Percentiles rank a stretch among this genome's conserved stretches.
These are phyloP conservation scores for Drosophila planitibia DNA, from an alignment of 2,888 invertebrate species.

Conservation along the genomic window DNA sequence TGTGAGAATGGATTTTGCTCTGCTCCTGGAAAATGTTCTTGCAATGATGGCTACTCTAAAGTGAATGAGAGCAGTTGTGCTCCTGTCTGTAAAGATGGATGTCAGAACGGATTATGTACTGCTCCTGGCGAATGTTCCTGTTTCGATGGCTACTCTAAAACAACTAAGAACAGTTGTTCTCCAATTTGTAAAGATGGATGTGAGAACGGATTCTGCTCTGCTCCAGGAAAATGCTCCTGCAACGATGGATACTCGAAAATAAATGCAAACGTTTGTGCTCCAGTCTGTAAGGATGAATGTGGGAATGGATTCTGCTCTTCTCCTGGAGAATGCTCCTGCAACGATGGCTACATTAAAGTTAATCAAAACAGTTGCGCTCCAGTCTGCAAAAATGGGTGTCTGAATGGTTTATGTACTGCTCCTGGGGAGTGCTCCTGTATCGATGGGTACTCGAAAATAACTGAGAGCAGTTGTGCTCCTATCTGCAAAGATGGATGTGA, in stretches of 20 bases:
- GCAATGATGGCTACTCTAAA: slow-evolving; percentile 22
- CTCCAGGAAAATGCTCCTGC: slow-evolving; percentile 90
- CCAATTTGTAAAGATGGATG: slow-evolving; percentile 28
- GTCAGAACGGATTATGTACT: slow-evolving; percentile 39
- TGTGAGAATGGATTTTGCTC: slow-evolving; percentile 38
- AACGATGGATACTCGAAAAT: slow-evolving; percentile 87
- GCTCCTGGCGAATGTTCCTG: slow-evolving; percentile 30
- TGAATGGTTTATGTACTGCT: not conserved
- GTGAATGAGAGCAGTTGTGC: slow-evolving; percentile 5
- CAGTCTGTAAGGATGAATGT: slow-evolving; percentile 64
- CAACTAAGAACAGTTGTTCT: slow-evolving; percentile 7
- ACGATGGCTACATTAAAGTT: slow-evolving; percentile 40
- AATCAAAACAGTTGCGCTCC: not conserved
- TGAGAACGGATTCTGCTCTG: slow-evolving; percentile 87
- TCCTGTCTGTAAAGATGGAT: slow-evolving; percentile 5
- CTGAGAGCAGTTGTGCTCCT: not conserved
- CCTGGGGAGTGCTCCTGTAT: not conserved
- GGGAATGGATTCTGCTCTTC: slow-evolving; percentile 82
- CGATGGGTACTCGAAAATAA: not conserved
- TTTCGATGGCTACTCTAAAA: slow-evolving; percentile 4
- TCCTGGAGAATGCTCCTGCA: slow-evolving; percentile 63
- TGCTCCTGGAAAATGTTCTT: slow-evolving; percentile 27
- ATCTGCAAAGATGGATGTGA: not conserved
- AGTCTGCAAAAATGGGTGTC: not conserved
- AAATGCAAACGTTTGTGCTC: slow-evolving; percentile 29